These are phyloP conservation scores for Chauna torquata DNA, from an alignment of 2,113 vertebrate species.

Conservation along the genomic window DNA sequence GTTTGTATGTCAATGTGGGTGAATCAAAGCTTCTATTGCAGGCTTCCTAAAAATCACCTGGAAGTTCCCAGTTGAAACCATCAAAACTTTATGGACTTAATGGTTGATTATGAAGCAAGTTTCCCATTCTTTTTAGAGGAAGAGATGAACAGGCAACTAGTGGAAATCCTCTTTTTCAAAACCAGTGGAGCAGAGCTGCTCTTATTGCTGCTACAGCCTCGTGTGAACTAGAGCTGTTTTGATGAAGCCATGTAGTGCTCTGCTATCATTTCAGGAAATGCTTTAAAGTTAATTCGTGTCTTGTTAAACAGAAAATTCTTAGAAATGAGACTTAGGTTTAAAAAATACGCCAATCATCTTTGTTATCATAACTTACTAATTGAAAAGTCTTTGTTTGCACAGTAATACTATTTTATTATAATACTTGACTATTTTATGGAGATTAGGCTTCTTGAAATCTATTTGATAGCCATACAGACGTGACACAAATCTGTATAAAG, in stretches of 20 bases:
- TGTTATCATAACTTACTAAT: not conserved
- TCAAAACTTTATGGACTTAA: not conserved
- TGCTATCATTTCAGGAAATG: not conserved
- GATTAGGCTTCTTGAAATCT: not conserved
- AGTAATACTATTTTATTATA: not conserved
- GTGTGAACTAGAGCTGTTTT: not conserved
- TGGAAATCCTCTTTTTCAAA: not conserved
- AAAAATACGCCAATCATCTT: fast-evolving
- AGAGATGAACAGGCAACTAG: not conserved
- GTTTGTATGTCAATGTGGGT: not conserved
- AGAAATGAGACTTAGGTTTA: not conserved
- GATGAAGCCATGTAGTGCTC: not conserved
- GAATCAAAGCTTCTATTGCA: not conserved
- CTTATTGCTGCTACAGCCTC: not conserved
- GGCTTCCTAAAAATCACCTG: not conserved
- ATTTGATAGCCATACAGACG: not conserved
- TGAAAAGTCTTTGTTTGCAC: not conserved
- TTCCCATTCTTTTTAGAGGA: not conserved
- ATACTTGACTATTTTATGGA: not conserved
- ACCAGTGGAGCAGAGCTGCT: not conserved
- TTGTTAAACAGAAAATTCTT: not conserved
- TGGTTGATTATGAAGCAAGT: not conserved
- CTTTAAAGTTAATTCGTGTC: not conserved
- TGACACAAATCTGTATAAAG: not conserved
- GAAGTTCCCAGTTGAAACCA: not conserved